Conservation (phyloP, 2,113 vertebrate species). For the Hippocampus mohnikei region DNA sequence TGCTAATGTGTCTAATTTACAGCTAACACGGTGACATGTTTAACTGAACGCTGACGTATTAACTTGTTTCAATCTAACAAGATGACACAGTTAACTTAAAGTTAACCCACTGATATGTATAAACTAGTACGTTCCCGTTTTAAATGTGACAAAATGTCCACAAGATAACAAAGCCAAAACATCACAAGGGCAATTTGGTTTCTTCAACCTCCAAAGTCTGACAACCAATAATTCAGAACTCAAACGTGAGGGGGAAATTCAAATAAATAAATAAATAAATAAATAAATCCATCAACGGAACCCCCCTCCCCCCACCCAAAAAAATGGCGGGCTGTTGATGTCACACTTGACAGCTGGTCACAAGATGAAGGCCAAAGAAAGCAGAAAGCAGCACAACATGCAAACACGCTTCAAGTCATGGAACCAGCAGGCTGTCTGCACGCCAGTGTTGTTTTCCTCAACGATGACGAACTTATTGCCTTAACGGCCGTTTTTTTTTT, state of each 20-base stretch:
- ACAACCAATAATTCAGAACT: not conserved
- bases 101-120: not conserved
- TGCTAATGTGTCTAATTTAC: too few relatives aligned
- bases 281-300: not conserved
- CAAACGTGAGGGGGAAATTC: not conserved
- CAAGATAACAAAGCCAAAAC: not conserved
- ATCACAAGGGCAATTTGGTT: not conserved
- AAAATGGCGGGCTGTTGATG: not conserved
- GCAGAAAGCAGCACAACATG: not conserved
- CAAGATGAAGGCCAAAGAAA: not conserved
- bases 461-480: too few relatives aligned
- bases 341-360: not conserved
- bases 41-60: too few relatives aligned
- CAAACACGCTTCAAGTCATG: not conserved
- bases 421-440: not conserved
- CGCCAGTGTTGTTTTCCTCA: not conserved
- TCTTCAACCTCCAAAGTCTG: not conserved
- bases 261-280: too few relatives aligned
- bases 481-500: too few relatives aligned
- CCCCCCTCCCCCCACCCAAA: not conserved
- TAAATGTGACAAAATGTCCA: conserved; percentile 9
- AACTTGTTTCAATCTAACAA: too few relatives aligned
- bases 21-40: too few relatives aligned
- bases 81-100: too few relatives aligned
- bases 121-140: not conserved